Percentiles rank a stretch among this genome's conserved stretches.
phyloP scores from a whole-genome alignment of 1,140 invertebrate genomes.

The Drosophila fuyamai region DNA sequence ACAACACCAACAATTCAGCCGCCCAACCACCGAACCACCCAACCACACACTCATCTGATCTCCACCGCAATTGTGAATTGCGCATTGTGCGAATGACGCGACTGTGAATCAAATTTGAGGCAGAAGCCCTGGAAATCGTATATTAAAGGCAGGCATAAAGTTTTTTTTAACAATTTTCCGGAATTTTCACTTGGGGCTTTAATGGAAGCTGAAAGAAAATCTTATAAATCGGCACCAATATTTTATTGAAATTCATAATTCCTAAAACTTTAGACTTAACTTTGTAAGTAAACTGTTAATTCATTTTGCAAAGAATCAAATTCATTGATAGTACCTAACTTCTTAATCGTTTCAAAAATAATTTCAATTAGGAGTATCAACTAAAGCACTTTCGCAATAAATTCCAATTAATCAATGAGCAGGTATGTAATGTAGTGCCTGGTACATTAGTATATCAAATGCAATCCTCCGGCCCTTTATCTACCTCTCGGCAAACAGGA shows the following conservation, averaged over 20 bases:
- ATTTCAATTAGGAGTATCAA: neutral
- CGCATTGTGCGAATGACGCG: conserved; percentile 38
- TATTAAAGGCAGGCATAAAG: conserved; percentile 34
- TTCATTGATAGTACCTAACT: neutral
- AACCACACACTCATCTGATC: conserved; percentile 7
- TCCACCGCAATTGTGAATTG: conserved; percentile 34
- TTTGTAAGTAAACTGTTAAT: neutral
- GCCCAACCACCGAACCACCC: conserved; percentile 1
- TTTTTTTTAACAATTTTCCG: neutral
- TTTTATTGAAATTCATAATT: too few relatives aligned
- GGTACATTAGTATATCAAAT: conserved; percentile 1
- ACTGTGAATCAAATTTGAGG: conserved; percentile 37
- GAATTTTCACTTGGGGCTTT: neutral
- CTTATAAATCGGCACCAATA: too few relatives aligned
- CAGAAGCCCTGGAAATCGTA: conserved; percentile 20
- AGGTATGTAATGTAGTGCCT: conserved; percentile 16
- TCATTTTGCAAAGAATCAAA: neutral
- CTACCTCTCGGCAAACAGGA: conserved; percentile 7
- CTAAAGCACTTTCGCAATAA: neutral
- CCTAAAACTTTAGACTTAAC: too few relatives aligned
- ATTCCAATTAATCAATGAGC: conserved; percentile 1
- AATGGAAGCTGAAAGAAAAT: too few relatives aligned
- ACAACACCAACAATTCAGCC: conserved; percentile 45
- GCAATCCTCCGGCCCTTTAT: neutral
- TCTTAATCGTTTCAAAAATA: too few relatives aligned